Evolutionary conservation across 2,113 vertebrate species (phyloP).

Genomic region (Nanorana parkeri): DNA sequence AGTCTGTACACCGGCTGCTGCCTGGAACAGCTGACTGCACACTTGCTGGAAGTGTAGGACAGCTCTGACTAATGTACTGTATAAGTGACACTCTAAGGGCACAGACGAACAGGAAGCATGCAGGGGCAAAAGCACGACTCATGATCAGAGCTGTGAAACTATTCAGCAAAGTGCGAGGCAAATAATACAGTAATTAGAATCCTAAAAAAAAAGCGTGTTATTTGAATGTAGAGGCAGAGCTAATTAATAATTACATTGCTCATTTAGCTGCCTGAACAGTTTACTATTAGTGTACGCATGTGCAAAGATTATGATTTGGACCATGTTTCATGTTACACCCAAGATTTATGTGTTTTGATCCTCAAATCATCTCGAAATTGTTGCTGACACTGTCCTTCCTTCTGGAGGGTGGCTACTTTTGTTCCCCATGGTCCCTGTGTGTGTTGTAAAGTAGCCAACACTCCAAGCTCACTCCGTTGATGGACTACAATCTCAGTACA

Average conservation of each 20-base stretch:
- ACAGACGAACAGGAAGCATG: not conserved
- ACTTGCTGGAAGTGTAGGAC: not conserved
- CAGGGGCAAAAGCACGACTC: not conserved
- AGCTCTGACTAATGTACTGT: not conserved
- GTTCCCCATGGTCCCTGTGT: too few relatives aligned
- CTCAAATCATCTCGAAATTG: too few relatives aligned
- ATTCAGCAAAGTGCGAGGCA: conserved; percentile 28
- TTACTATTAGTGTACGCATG: too few relatives aligned
- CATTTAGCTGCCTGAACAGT: not conserved
- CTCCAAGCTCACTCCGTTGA: too few relatives aligned
- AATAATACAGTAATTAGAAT: conserved; percentile 1
- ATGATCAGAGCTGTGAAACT: conserved; percentile 5
- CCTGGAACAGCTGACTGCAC: not conserved
- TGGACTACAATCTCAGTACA: too few relatives aligned
- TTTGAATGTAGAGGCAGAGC: not conserved
- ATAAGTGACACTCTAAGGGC: not conserved
- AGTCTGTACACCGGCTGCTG: not conserved
- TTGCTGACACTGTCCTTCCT: too few relatives aligned
- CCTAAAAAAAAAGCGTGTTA: not conserved
- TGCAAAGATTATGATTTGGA: too few relatives aligned
- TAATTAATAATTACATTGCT: not conserved
- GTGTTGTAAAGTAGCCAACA: too few relatives aligned
- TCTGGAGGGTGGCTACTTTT: too few relatives aligned
- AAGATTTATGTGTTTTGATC: too few relatives aligned
- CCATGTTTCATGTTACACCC: too few relatives aligned